Evolutionary conservation across 2,888 invertebrate species (phyloP), one percentile per base, ranked within the genome.

Genomic region (Rhodophaea formosa): DNA sequence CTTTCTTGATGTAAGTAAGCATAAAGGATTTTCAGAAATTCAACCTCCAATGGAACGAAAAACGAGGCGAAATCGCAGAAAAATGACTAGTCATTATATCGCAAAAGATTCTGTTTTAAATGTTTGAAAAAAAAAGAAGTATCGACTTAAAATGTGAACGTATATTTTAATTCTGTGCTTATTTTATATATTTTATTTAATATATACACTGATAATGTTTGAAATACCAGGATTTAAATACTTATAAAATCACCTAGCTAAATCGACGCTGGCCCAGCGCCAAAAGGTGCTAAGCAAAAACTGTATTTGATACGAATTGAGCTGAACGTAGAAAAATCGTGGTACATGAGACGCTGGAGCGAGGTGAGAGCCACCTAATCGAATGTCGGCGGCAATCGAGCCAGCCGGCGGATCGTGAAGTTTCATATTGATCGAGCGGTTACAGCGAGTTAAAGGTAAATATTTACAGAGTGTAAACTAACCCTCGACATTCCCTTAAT

Each of bases 281-380:
- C 51, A 35, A 16, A 16, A 42, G 8, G 2, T 10, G 30, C 16
- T 39, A 39, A 52, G 52, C 53, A 58, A 55, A 45, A 39, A 53
- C 32, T 43, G 32, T 52, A 53, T 57, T 56, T 53, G 63, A 59
- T 8, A 55, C 17, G 23, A 23, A 45, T 69, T 64, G 57, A 59
- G 56, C 59, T 32, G 35, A 61, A 58, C 53, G 68, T 67, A n/a
- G 70, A 67, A 68, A 73, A 72, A 72, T 74, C 67, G 64, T 64
- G 65, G 59, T 61, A 62, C 61, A 65, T 62, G 62, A 61, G 61
- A 61, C 64, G 63, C 64, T 59, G 61, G 55, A n/a, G 23, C 15
- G 45, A 54, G 30, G 53, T 44, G 53, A 44, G 53, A 58, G 69
- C 63, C 63, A 64, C 63, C 71, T 75, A 80, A 80, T 80, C 74